A percentile compares a stretch with the other conserved stretches of the same genome.
These are phyloP conservation scores for Pelmatolapia mariae DNA, from an alignment of 2,113 vertebrate genomes.

Conservation along the genomic window DNA sequence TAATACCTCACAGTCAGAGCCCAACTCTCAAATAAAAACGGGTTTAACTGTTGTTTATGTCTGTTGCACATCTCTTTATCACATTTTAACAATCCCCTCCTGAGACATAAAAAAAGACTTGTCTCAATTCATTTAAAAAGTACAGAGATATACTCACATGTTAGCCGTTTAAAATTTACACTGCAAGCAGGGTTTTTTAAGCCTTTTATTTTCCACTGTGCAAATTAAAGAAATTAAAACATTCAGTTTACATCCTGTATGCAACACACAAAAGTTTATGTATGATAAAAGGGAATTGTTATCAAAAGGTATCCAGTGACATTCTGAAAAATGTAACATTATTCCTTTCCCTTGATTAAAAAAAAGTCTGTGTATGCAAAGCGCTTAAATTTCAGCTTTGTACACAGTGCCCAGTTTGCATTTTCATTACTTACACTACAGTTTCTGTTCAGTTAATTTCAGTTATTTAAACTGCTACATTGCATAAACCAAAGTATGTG, in stretches of 20 bases:
- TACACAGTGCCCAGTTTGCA: background rate
- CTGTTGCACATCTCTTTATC: background rate
- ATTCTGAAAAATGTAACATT: background rate
- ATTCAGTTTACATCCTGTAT: background rate
- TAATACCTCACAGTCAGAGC: constrained; percentile 42
- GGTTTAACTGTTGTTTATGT: constrained; percentile 34
- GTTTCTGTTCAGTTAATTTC: background rate
- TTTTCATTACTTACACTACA: background rate
- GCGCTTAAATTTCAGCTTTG: background rate
- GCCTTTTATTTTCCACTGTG: background rate
- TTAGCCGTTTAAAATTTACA: background rate
- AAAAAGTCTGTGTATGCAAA: background rate
- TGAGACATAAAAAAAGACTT: background rate
- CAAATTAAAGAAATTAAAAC: background rate
- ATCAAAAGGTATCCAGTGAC: background rate
- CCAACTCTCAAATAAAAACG: constrained; percentile 61
- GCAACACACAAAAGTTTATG: background rate
- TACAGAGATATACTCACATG: background rate
- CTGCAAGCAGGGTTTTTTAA: background rate
- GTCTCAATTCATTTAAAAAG: background rate
- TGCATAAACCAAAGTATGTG: background rate
- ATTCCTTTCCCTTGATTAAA: background rate
- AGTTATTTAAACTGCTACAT: background rate
- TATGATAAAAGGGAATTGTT: background rate
- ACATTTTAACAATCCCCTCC: background rate